Base-by-base conservation (phyloP, 2,113 vertebrate genomes). In the Hepsetus odoe region DNA sequence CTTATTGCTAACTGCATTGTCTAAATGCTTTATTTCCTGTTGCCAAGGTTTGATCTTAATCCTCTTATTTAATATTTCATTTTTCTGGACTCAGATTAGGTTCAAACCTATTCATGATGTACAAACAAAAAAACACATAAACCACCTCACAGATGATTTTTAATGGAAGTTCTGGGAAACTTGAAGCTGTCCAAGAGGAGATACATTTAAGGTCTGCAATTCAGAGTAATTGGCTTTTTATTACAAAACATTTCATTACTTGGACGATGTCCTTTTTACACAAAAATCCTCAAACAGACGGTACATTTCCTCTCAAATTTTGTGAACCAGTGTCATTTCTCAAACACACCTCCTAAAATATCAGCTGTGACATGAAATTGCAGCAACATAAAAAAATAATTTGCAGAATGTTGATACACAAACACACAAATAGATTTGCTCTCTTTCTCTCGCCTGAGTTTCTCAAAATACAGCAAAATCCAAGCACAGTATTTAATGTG, bases 401-500 rank as follows among this genome's bases (percentile, higher is more conserved):
- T 10, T 58, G 18, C 4, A n/a, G 67, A 79, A 77, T 77, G 24
- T 61, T 72, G 40, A 76, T 35, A 67, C 11, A 77, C 67, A 72
- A 33, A 46, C 70, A 79, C 55, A 72, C 49, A n/a, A 13, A 49
- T 5, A 44, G 2, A 18, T 49, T 18, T 68, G 55, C 24, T 8
- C 53, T 72, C 59, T 70, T 20, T 8, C 53, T 72, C 59, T 70
- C 42, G 33, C 64, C 66, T 44, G 4, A 53, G 10, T 40, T 32
- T 18, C 22, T 69, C 82, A 82, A 46, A 82, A 84, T 75, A 55
- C 79, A 81, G 85, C 88, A 89, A 91, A 56, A 58, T 69, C 86
- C 77, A 64, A 84, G 86, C 69, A 62, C 84, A 80, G 83, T 89
- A 89, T 89, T 89, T 90, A 88, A 26, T 76, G 74, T 46, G 28